Percentiles rank a stretch among this genome's conserved stretches.
phyloP scores from a whole-genome alignment of 2,888 invertebrate species.

The Litoditis marina region DNA sequence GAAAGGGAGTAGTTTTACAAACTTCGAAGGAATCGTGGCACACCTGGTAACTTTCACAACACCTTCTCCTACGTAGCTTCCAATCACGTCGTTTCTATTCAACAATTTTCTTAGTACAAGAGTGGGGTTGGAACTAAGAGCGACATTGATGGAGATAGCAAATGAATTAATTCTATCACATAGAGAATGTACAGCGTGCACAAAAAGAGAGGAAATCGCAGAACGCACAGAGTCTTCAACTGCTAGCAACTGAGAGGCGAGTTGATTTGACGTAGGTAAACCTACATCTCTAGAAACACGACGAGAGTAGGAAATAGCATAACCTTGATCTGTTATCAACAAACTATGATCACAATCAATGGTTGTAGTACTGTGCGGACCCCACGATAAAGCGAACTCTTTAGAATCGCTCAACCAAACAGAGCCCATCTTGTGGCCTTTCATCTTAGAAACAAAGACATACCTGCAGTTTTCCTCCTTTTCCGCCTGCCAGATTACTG shows the following conservation, averaged over 20 bases:
- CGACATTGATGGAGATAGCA: background rate
- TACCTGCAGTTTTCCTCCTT: background rate
- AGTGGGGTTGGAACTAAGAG: constrained; percentile 3
- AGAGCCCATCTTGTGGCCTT: background rate
- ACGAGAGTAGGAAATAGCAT: background rate
- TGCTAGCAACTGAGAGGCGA: constrained; percentile 7
- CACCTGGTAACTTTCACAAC: background rate
- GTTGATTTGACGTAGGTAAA: constrained; percentile 8
- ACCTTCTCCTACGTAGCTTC: constrained; percentile 7
- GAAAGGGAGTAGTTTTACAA: constrained; percentile 1
- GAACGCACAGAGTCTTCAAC: background rate
- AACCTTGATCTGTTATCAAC: background rate
- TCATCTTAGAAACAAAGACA: background rate
- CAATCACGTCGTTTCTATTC: background rate
- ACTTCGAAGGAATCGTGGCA: background rate
- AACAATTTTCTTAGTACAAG: background rate
- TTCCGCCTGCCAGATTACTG: background rate
- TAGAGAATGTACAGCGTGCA: background rate
- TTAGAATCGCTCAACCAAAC: background rate
- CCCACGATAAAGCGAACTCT: constrained; percentile 1
- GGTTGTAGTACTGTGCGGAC: background rate
- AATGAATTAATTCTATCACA: background rate
- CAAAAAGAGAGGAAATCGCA: background rate
- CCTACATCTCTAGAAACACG: background rate
- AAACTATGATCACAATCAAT: background rate